A percentile compares a stretch with the other conserved stretches of the same genome.
phyloP scores from a whole-genome alignment of 2,797 vertebrate species.

The Threskiornis aethiopicus region DNA sequence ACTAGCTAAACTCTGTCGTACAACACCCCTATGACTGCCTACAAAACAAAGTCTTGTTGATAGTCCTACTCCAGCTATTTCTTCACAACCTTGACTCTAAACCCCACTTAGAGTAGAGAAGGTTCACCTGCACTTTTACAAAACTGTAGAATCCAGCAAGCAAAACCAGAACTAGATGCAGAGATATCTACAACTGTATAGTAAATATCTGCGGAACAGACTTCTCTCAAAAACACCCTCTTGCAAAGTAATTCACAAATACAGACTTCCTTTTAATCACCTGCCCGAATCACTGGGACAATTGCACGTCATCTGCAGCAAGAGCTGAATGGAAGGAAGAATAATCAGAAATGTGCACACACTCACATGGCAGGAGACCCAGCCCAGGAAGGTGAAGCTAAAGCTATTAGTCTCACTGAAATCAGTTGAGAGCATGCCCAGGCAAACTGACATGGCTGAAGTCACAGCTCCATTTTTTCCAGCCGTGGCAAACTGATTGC shows the following conservation, averaged over 20 bases:
- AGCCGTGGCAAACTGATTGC: background rate
- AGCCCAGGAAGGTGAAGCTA: background rate
- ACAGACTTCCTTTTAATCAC: background rate
- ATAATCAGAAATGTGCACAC: background rate
- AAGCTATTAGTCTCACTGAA: background rate
- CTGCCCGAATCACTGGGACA: background rate
- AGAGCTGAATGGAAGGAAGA: background rate
- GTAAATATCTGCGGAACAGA: background rate
- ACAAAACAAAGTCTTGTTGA: background rate
- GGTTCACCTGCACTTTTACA: background rate
- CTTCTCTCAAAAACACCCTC: background rate
- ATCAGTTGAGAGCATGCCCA: fast-evolving
- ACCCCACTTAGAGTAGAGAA: background rate
- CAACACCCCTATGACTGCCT: background rate
- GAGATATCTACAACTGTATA: background rate
- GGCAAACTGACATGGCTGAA: background rate
- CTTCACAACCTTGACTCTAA: background rate
- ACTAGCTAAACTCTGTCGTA: background rate
- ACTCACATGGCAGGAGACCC: background rate
- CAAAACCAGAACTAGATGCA: background rate
- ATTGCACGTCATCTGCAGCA: background rate
- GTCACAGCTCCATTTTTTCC: background rate
- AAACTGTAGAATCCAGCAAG: background rate
- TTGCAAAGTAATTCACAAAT: background rate
- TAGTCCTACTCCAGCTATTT: background rate